These are phyloP conservation scores for Theodoxus fluviatilis DNA, from an alignment of 2,888 invertebrate species.

Conservation along the genomic window DNA sequence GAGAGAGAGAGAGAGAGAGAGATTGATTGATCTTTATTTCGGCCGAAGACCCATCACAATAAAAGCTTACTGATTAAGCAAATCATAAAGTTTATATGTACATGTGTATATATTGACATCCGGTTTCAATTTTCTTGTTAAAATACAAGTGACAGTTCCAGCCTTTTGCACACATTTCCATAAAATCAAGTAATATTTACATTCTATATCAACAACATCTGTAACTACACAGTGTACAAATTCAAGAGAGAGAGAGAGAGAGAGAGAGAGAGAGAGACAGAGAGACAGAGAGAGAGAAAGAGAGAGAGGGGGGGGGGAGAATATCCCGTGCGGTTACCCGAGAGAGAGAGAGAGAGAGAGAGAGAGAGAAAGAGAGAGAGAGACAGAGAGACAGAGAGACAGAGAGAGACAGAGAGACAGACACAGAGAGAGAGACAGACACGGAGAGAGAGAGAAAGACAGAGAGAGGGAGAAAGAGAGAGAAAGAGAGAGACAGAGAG, in stretches of 20 bases:
- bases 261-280: conserved; percentile 9
- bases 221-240: no score
- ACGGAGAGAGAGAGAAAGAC: background rate
- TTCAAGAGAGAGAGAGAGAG: conserved; percentile 15
- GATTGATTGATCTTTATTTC: no score
- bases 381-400: background rate
- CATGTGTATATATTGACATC: no score
- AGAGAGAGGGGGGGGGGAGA: background rate
- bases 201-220: no score
- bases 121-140: no score
- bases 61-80: no score
- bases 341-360: conserved; percentile 17
- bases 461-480: conserved; percentile 1
- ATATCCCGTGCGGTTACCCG: background rate
- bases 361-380: conserved; percentile 7
- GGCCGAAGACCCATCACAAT: no score
- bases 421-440: background rate
- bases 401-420: background rate
- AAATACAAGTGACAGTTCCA: no score
- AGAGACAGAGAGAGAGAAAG: background rate
- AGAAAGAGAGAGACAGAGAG: conserved; percentile 13
- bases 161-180: no score
- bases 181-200: no score
- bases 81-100: no score
- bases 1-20: no score